These are phyloP conservation scores for Rhinoptilus africanus DNA, from an alignment of 2,113 vertebrate species.

Conservation along the genomic window DNA sequence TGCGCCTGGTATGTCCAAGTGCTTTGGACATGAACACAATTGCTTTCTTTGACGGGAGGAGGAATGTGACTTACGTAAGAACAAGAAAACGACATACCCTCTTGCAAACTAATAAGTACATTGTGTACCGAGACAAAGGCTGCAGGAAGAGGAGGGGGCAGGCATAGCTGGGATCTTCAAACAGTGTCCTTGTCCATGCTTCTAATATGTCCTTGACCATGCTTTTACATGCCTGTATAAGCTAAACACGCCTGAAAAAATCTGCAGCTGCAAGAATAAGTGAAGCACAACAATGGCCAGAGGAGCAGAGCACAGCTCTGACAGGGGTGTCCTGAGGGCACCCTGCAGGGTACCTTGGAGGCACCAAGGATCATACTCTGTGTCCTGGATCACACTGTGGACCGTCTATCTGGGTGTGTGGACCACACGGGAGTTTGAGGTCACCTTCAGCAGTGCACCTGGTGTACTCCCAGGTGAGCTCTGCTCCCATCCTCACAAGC, in stretches of 20 bases:
- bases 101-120: not conserved
- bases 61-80: not conserved
- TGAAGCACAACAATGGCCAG: accelerated
- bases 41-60: not conserved
- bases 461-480: not conserved
- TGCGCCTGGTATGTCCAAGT: not conserved
- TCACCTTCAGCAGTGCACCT: not conserved
- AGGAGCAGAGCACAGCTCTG: not conserved
- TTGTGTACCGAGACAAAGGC: not conserved
- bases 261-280: not conserved
- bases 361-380: not conserved
- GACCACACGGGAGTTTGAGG: not conserved
- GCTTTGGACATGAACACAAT: not conserved
- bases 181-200: not conserved
- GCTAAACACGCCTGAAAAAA: not conserved
- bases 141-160: not conserved
- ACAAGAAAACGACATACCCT: not conserved
- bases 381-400: not conserved
- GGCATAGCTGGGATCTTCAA: not conserved
- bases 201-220: not conserved
- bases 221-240: not conserved
- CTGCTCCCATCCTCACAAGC: not conserved
- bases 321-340: not conserved
- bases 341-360: accelerated
- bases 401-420: not conserved